Base-by-base conservation (phyloP, 1,140 invertebrate genomes). In the Wiebesia pumilae region DNA sequence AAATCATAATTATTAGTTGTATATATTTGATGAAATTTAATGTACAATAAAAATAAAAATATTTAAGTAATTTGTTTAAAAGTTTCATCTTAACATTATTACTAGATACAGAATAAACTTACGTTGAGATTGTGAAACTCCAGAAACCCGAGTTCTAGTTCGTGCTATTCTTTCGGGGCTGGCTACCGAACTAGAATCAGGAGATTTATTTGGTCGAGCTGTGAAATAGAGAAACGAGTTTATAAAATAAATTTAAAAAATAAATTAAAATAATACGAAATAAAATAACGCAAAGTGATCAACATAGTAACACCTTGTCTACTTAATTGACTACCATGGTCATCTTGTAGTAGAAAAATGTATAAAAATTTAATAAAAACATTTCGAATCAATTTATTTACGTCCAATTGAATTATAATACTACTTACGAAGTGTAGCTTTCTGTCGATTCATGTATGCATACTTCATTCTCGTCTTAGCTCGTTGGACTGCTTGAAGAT, bases 51-150 rank as follows among this genome's bases (percentile, higher is more conserved):
- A 47, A 47, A 47, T 47, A 47, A 47, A 47, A 47, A 7, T 47
- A n/a, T n/a, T n/a, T n/a, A n/a, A n/a, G n/a, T 47, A 14, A 47
- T 47, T 6, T 47, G 6, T 47, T 47, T 7, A 47, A 47, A 7
- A 47, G 14, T 47, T 47, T 14, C 14, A 54, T n/a, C n/a, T 54
- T 54, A 54, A 54, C 19, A 54, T 14, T n/a, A 54, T 16, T 47
- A 12, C 43, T 12, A 47, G 14, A 71, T 43, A 43, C 7, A 40
- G 6, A 40, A 75, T 38, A 62, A n/a, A 69, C 97, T 96, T 94
- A 98, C 97, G 98, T 94, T 98, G 97, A 43, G 97, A 98, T 91
- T 98, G 97, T 16, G 97, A 98, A 38, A 97, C 96, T 43, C 97
- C 96, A 3, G 96, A 95, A 3, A 95, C 90, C 91, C 95, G 91